phyloP scores from a whole-genome alignment of 2,113 vertebrate genomes.

The Fulmarus glacialis region DNA sequence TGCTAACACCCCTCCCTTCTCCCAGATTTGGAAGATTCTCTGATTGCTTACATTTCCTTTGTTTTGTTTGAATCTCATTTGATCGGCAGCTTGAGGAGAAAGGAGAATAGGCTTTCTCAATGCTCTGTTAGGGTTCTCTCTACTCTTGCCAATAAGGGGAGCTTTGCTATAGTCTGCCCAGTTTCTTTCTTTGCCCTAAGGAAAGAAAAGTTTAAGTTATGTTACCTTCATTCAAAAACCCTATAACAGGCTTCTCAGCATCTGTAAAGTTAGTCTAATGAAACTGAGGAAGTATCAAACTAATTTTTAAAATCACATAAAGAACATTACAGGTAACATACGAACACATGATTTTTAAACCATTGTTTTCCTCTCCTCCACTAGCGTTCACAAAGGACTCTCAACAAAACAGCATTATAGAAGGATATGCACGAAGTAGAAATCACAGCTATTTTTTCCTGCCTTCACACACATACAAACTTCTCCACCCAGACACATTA shows the following conservation, averaged over 20 bases:
- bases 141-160: neutral
- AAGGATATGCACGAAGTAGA: neutral
- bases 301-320: neutral
- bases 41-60: neutral
- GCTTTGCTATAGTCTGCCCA: neutral
- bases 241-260: neutral
- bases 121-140: neutral
- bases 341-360: neutral
- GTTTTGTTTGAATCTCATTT: slow-evolving; percentile 27
- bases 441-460: neutral
- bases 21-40: neutral
- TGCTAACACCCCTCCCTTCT: neutral
- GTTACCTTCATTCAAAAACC: neutral
- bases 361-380: neutral
- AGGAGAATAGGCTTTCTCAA: neutral
- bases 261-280: neutral
- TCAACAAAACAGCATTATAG: neutral
- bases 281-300: neutral
- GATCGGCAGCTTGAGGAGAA: neutral
- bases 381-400: neutral
- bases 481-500: neutral
- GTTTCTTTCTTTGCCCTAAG: neutral
- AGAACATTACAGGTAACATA: neutral
- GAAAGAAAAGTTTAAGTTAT: neutral
- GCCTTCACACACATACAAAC: neutral